Evolutionary conservation across 1,140 invertebrate species (phyloP), one percentile per base, ranked within the genome.

Genomic region (Trigoniulus corallinus): DNA sequence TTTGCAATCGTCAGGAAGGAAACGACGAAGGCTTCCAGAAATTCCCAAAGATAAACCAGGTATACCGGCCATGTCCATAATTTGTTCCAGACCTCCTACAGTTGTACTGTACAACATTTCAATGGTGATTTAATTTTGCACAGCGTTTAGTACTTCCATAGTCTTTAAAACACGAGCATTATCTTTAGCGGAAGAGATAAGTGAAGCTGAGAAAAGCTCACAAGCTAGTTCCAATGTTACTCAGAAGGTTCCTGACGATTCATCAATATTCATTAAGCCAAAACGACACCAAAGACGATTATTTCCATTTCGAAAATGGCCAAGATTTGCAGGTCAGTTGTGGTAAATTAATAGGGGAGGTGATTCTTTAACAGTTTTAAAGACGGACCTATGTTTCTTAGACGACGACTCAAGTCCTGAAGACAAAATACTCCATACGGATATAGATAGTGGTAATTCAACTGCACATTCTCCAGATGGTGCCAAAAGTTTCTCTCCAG

Each of bases 381-480:
- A n/a, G n/a, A n/a, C n/a, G n/a, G n/a, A n/a, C n/a, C n/a, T n/a
- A n/a, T n/a, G n/a, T n/a, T n/a, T n/a, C n/a, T n/a, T 7, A 51
- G 50, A 51, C n/a, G 82, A 83, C 61, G 83, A 86, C 57, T 81
- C 79, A 29, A 85, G 82, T 47, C 83, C 83, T 13, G 84, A 87
- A 57, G 85, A 82, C n/a, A 84, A 88, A 58, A 72, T 55, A 2
- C 71, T 84, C 57, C 80, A 81, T 57, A 63, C 75, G 1, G 80
- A 82, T 64, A 77, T 80, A 13, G 87, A 91, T 59, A 89, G 85
- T 54, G 87, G 86, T 4, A 82, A 89, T 65, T 88, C 84, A 46
- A 88, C 85, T 1, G 83, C 84, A 23, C 85, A 89, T 64, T 88
- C 85, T 0, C 86, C 86, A 0, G 86, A 89, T 59, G 57, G 60